These are phyloP conservation scores for Yponomeuta cagnagella DNA, from an alignment of 2,888 invertebrate species.

Conservation along the genomic window DNA sequence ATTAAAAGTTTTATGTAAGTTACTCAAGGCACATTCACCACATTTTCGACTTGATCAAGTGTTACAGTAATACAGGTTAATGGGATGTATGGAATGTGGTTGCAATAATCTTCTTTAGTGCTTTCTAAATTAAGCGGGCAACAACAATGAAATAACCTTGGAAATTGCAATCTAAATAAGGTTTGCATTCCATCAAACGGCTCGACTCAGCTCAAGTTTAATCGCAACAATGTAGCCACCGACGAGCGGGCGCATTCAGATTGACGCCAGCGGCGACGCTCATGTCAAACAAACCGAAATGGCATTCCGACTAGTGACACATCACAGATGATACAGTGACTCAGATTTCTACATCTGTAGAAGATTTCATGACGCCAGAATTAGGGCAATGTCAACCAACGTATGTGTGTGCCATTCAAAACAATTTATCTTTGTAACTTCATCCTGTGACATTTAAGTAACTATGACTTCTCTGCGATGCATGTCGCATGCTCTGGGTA, in stretches of 20 bases:
- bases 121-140: neutral
- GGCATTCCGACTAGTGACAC: constrained; percentile 17
- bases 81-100: neutral
- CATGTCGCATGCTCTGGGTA: neutral
- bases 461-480: neutral
- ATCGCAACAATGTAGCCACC: constrained; percentile 20
- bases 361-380: neutral
- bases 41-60: neutral
- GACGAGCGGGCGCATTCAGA: constrained; percentile 16
- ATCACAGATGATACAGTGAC: constrained; percentile 1
- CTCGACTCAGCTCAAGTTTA: constrained; percentile 15
- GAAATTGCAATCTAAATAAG: neutral
- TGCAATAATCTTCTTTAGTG: neutral
- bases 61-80: neutral
- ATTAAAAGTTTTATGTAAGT: neutral
- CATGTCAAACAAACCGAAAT: constrained; percentile 23
- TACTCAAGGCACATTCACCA: neutral
- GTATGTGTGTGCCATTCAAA: neutral
- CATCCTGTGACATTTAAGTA: neutral
- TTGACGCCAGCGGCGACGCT: constrained; percentile 21
- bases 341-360: neutral
- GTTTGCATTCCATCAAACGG: neutral
- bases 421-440: neutral
- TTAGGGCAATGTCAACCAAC: neutral
- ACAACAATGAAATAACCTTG: neutral